Evolutionary conservation across 2,113 vertebrate species (phyloP).

Genomic region (Nasalis larvatus): DNA sequence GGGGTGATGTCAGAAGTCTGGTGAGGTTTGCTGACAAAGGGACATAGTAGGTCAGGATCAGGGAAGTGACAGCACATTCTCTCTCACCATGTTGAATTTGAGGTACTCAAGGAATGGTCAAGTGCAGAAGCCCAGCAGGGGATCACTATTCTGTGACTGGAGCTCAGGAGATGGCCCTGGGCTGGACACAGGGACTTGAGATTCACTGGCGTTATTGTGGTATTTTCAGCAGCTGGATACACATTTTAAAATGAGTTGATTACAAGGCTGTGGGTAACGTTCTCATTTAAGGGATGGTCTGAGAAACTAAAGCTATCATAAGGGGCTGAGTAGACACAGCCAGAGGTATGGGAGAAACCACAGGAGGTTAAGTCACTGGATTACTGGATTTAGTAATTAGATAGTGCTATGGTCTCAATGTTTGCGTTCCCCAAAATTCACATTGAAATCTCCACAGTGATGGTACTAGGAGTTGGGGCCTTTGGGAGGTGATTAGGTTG

Average conservation of each 20-base stretch:
- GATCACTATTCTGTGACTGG: background rate
- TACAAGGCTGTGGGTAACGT: background rate
- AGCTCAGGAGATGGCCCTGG: background rate
- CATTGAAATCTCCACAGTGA: background rate
- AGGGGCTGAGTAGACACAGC: background rate
- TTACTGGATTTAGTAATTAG: background rate
- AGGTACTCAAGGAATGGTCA: background rate
- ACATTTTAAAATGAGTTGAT: background rate
- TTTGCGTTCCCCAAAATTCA: background rate
- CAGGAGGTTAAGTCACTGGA: background rate
- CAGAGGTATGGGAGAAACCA: background rate
- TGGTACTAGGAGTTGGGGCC: background rate
- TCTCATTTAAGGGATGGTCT: background rate
- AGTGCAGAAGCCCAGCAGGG: background rate
- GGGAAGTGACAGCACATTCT: background rate
- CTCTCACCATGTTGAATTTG: background rate
- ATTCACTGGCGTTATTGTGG: background rate
- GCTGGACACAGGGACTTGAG: background rate
- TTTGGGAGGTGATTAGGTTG: too few species aligned
- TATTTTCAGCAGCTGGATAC: background rate
- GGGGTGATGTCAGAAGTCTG: background rate
- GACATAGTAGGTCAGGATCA: background rate
- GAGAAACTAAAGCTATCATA: background rate
- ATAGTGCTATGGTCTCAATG: background rate
- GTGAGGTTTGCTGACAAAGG: background rate